Evolutionary conservation across 2,113 vertebrate genomes (phyloP), one percentile per base, ranked within the genome.

Genomic region (Muntiacus reevesi): DNA sequence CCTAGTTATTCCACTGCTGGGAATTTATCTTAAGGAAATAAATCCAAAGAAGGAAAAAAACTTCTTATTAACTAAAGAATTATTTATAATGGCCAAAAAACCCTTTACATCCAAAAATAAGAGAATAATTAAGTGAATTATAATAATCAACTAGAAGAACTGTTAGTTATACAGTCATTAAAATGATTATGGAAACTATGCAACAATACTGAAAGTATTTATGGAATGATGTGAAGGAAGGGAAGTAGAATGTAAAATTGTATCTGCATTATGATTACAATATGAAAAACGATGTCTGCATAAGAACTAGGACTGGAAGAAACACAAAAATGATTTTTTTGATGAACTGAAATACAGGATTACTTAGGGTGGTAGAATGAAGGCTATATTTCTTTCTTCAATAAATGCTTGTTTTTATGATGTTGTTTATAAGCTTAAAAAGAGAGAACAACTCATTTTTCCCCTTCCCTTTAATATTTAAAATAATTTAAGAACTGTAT

Each of bases 1-100:
- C 86, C 74, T 54, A 97, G 52, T 96, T 97, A 84, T 92, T 27
- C 45, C 27, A 87, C 40, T 81, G 87, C 74, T 74, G 67, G 45
- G 59, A 98, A 96, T 97, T 94, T 93, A 86, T 91, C 88, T 93
- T 95, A 95, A 95, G 33, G 23, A 97, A 90, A 96, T 76, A 95
- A 94, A 85, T 95, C 92, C 93, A 59, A 91, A 89, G 76, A 60
- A 86, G 52, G 40, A 40, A 64, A 93, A 78, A 86, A 23, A 21
- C 2, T 2, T 89, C 30, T 95, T 81, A 96, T 89, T 96, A 95
- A 91, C 82, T 88, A 84, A 94, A 96, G 50, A 64, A 94, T 93
- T 88, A 60, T 95, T 97, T 96, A 91, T 87, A 71, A 54, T 36
- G n/a, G 6, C 50, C 55, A 89, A 96, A 88, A 67, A 71, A 0